Evolutionary conservation across 1,140 invertebrate species (phyloP), one percentile per base, ranked within the genome.

Genomic region (Paracyclopina nana): DNA sequence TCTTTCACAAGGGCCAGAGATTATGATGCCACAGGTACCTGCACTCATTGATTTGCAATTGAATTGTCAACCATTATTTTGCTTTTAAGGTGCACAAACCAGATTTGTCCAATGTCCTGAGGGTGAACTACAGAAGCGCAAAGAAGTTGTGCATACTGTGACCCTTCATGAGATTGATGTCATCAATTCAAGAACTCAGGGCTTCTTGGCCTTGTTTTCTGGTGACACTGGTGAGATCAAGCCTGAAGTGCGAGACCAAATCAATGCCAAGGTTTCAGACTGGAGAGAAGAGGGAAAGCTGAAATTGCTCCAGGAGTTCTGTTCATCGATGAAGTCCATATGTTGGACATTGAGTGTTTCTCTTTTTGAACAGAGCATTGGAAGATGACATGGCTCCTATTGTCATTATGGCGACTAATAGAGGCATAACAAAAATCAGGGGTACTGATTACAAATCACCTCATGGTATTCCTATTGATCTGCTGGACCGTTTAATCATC

Each of bases 201-300:
- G 94, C 0, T 99, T 97, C 60, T 67, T 99, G 1, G 94, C 94
- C 0, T 66, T 98, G 0, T 99, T 99, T 64, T 94, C 91, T 20
- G 88, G 86, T 29, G 95, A 99, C 60, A 99, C 95, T 0, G 95
- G 95, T 4, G 95, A 99, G 69, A 98, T 99, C 18, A 98, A 97
- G 61, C 70, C 81, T 1, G 95, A 99, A 71, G 85, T 98, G 0
- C 70, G 95, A 29, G 92, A 97, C 60, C 92, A 98, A 66, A 98
- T 99, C 56, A 96, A 98, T 62, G 74, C 78, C n/a, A 98, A 97
- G 68, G 84, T 94, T 6, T 79, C 83, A 0, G 95, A 99, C 67
- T 99, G 95, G 95, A 70, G 90, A 44, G 94, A 98, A 67, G 94
- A 99, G 65, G 91, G 1, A 98, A 98, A 63, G 92, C 95, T 0